Evolutionary conservation across 2,888 invertebrate genomes (phyloP).

Genomic region (Tachina grossa): DNA sequence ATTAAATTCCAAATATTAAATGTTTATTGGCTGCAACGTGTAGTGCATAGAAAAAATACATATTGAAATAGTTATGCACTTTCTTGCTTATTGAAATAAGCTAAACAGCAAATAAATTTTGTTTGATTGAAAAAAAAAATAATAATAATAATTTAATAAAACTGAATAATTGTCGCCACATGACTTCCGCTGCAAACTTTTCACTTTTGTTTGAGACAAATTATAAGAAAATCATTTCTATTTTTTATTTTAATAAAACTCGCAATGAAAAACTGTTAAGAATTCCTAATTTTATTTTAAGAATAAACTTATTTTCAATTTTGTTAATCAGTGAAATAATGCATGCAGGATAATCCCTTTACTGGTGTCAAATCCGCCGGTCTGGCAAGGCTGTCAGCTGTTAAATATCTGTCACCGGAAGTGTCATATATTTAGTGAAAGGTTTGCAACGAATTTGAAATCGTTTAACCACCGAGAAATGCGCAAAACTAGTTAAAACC

Average conservation of each 20-base stretch:
- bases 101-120: not conserved
- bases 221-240: not conserved
- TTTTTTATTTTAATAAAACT: not conserved
- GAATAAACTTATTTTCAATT: not conserved
- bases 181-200: slow-evolving; percentile 58
- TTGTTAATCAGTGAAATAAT: too few species aligned
- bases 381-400: too few species aligned
- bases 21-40: slow-evolving; percentile 63
- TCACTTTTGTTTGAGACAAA: slow-evolving; percentile 47
- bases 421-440: too few species aligned
- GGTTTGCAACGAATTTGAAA: too few species aligned
- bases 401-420: too few species aligned
- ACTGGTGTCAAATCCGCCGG: too few species aligned
- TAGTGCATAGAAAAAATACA: slow-evolving; percentile 37
- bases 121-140: slow-evolving; percentile 31
- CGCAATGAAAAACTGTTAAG: not conserved
- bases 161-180: slow-evolving; percentile 40
- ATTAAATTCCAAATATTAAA: slow-evolving; percentile 65
- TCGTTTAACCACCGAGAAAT: too few species aligned
- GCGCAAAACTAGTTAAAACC: too few species aligned
- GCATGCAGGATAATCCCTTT: too few species aligned
- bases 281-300: not conserved
- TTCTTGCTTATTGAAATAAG: not conserved
- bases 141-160: slow-evolving; percentile 14
- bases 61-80: not conserved